These are phyloP conservation scores for Zingel zingel DNA, from an alignment of 2,113 vertebrate genomes.

Conservation along the genomic window DNA sequence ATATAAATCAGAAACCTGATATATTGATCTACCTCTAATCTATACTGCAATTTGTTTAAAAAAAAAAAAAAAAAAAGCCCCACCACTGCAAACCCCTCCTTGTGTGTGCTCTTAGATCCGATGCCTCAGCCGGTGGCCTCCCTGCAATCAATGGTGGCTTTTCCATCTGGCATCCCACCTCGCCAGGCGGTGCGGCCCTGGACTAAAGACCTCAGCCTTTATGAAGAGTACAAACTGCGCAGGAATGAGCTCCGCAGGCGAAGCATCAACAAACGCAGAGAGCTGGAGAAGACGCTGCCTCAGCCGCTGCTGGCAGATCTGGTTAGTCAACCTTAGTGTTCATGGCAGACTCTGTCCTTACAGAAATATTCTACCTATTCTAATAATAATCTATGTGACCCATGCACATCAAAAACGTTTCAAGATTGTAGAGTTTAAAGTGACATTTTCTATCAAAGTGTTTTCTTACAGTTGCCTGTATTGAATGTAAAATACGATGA, in stretches of 20 bases:
- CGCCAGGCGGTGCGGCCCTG: conserved; percentile 62
- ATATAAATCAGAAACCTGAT: neutral
- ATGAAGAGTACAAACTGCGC: conserved; percentile 81
- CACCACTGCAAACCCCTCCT: neutral
- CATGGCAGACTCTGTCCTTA: neutral
- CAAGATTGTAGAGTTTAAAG: neutral
- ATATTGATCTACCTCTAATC: neutral
- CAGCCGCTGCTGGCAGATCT: conserved; percentile 83
- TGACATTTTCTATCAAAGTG: neutral
- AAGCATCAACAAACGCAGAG: conserved; percentile 73
- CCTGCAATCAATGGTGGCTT: conserved; percentile 1
- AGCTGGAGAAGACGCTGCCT: conserved; percentile 83
- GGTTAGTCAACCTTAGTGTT: conserved; percentile 50
- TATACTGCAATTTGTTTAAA: neutral
- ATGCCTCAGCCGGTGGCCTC: conserved; percentile 43
- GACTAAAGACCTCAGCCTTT: conserved; percentile 79
- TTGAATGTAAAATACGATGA: neutral
- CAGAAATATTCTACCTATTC: neutral
- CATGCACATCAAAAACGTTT: neutral
- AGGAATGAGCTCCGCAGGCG: conserved; percentile 78
- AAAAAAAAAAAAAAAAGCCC: neutral
- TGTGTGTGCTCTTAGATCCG: conserved; percentile 41
- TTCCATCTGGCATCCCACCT: neutral
- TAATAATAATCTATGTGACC: neutral
- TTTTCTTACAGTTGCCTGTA: neutral